Percentiles rank a stretch among this genome's conserved stretches.
Conservation (phyloP, 2,113 vertebrate genomes). For the Saccopteryx bilineata region DNA sequence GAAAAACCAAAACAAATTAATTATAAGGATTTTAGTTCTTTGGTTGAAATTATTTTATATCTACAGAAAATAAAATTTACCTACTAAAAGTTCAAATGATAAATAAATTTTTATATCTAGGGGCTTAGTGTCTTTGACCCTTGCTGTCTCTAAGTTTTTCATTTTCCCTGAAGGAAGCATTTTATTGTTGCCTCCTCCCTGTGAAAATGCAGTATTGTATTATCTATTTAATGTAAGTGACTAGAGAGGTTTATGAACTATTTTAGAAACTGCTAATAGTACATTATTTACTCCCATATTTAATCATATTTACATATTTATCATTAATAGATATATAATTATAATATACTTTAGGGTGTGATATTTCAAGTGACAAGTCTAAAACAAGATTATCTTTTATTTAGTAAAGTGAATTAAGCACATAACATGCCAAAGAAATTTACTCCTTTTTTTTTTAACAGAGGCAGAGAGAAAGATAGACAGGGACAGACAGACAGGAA, state of each 20-base stretch:
- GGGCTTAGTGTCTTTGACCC: conserved; percentile 58
- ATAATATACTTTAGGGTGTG: neutral
- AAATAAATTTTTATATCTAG: conserved; percentile 75
- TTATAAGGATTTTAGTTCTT: conserved; percentile 44
- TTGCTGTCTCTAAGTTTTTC: conserved; percentile 53
- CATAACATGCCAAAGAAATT: neutral
- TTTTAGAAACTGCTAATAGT: conserved; percentile 39
- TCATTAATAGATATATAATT: conserved; percentile 38
- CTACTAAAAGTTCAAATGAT: conserved; percentile 62
- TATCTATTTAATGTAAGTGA: neutral
- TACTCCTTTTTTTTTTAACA: neutral
- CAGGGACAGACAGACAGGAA: no score
- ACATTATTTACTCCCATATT: neutral
- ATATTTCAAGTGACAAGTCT: conserved; percentile 2
- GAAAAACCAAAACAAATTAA: neutral
- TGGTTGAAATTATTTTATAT: conserved; percentile 49
- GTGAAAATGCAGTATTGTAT: neutral
- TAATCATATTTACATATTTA: no score
- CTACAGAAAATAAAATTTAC: conserved; percentile 42
- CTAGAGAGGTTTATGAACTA: neutral
- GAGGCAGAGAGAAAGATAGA: no score
- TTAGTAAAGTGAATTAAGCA: neutral
- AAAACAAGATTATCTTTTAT: neutral
- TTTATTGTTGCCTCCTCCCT: neutral
- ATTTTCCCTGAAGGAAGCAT: conserved; percentile 60